Percentiles rank a stretch among this genome's conserved stretches.
These are phyloP conservation scores for Phallusia fumigata DNA, from an alignment of 23 tunicate genomes.

Conservation along the genomic window DNA sequence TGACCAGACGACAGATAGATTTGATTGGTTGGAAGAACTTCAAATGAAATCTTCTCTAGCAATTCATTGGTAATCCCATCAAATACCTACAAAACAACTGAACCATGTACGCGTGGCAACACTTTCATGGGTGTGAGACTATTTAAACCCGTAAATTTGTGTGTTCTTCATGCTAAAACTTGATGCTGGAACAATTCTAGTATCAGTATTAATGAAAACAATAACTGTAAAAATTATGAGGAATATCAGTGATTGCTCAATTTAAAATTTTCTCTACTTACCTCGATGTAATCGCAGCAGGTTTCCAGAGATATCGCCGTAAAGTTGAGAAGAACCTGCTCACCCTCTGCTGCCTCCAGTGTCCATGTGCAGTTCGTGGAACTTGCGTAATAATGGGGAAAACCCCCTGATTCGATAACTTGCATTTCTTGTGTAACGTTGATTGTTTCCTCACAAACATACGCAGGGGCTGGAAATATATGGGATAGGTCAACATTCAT, in stretches of 20 bases:
- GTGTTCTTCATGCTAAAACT: too few relatives aligned
- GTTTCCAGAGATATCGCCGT: conserved; percentile 32
- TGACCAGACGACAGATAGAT: background rate
- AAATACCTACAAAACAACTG: background rate
- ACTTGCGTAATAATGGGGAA: conserved; percentile 38
- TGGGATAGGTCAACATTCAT: background rate
- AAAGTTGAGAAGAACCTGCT: conserved; percentile 21
- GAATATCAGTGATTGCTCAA: too few relatives aligned
- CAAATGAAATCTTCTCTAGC: background rate
- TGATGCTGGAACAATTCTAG: too few relatives aligned
- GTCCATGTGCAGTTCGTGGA: conserved; percentile 50
- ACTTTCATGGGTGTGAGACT: too few relatives aligned
- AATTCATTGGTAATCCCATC: background rate
- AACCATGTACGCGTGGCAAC: too few relatives aligned
- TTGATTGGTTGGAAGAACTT: background rate
- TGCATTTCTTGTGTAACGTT: background rate
- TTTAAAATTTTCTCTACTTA: too few relatives aligned
- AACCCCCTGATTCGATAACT: conserved; percentile 30
- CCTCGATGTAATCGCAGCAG: conserved; percentile 63
- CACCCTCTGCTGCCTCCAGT: conserved; percentile 46
- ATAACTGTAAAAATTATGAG: too few relatives aligned
- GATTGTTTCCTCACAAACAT: background rate
- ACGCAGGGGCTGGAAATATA: background rate
- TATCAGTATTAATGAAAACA: too few relatives aligned
- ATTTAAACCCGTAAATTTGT: too few relatives aligned